Conservation (phyloP, 2,113 vertebrate species). For the Oophaga pumilio region DNA sequence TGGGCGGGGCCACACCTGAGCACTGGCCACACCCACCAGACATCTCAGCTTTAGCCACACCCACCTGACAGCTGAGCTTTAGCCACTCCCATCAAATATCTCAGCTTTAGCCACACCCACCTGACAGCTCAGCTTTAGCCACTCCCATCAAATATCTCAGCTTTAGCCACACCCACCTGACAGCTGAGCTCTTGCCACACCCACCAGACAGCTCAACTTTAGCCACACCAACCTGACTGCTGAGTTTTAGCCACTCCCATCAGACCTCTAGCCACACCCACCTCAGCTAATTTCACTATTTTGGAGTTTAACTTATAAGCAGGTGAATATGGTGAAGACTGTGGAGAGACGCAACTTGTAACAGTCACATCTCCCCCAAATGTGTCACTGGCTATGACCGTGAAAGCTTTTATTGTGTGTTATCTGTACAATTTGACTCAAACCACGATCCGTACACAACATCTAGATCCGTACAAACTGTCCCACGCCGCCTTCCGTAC, state of each 20-base stretch:
- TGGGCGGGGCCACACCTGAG: neutral
- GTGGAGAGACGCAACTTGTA: no score
- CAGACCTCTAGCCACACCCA: neutral
- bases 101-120: no score
- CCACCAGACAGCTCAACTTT: neutral
- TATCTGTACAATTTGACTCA: no score
- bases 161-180: no score
- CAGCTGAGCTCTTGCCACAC: neutral
- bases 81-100: neutral
- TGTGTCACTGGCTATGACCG: no score
- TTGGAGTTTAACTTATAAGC: neutral
- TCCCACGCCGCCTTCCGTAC: neutral
- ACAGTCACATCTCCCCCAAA: no score
- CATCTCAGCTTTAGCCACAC: accelerated
- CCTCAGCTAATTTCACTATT: neutral
- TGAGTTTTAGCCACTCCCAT: neutral
- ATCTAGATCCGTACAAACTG: neutral
- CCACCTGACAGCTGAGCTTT: neutral
- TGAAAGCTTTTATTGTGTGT: no score
- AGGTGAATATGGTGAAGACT: no score
- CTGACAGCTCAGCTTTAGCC: neutral
- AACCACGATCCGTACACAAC: neutral
- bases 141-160: neutral
- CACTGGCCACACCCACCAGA: neutral
- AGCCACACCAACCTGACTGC: neutral